Base-by-base conservation (phyloP, 2,797 vertebrate species). In the Thaleichthys pacificus region DNA sequence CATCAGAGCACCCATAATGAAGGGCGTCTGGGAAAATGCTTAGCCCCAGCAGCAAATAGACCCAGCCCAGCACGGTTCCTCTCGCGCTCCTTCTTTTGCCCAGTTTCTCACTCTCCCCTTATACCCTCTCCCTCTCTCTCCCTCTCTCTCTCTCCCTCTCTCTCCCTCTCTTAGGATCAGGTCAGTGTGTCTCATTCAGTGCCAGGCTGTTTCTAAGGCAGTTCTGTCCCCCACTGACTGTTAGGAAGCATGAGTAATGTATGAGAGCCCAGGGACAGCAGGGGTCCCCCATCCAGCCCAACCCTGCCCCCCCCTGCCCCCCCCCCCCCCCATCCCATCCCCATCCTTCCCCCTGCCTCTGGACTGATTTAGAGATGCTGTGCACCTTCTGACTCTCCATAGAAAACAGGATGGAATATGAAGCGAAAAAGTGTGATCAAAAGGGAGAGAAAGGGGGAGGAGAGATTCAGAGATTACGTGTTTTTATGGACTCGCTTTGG, bases 241-340 rank as follows among this genome's bases (percentile, higher is more conserved):
- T 73, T 30, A 56, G 68, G 71, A 68, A 77, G 64, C 84, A 69
- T 86, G 80, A 86, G 86, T 84, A 87, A 86, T 82, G 72, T 74
- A 26, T 32, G 63, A 4, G 7, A 70, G 81, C 35, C 4, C n/a
- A 3, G 68, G 76, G 71, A 79, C 76, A 57, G 84, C 49, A 54
- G 49, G 42, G 12, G 8, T 22, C 51, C 24, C 21, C 21, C 8
- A 58, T 5, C 7, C 21, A 19, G 1, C 7, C 6, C 21, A 21
- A 3, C 58, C 17, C 19, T 6, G 14, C 51, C 19, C 51, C 14
- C 51, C 4, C 24, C 7, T 14, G n/a, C 4, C 21, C 17, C n/a
- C 4, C 24, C 7, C n/a, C 26, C 4, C 21, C 17, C n/a, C 42
- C 14, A n/a, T 47, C 56, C 24, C 68, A 79, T 80, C 77, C 81